Evolutionary conservation across 30 jellyfish, hydroid and myxozoan genomes (phyloP), one percentile per base, ranked within the genome.

Genomic region (Sanderia malayensis): DNA sequence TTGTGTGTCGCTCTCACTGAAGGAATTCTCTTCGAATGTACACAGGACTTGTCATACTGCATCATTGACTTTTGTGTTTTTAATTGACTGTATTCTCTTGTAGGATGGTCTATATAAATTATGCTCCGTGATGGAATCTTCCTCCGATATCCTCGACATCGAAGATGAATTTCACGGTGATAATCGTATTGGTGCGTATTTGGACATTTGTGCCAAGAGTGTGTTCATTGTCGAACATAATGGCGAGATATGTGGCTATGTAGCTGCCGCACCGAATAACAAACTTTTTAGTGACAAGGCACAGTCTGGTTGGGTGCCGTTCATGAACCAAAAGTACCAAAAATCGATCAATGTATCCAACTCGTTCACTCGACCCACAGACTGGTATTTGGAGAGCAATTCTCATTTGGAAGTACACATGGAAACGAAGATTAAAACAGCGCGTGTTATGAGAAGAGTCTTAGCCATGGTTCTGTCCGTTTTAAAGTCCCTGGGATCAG

Each of bases 231-330:
- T 92, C 9, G 98, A 92, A 69, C 92, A 84, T 71, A 74, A 79
- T 55, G 87, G 58, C 32, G 93, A 81, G n/a, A 69, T 92, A 1
- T 85, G 96, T 52, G 98, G 98, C 44, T 83, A 67, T 70, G 93
- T 83, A 23, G 98, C 98, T 7, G 94, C 95, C 17, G 96, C 76
- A 21, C 93, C 96, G 4, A 65, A 86, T 71, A 92, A 84, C 84
- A 80, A 92, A 72, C 29, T 10, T 17, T 92, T 83, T 59, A 44
- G 62, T 68, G 95, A 85, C 57, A 27, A 60, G n/a, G 70, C 78
- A 4, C 30, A 31, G 1, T 41, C 46, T 33, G 49, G 45, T 10
- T 79, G 98, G 93, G 58, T 41, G 8, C 59, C 87, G 8, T 71
- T 67, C 19, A 31, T 66, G 61, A 85, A 73, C 2, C 60, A 37